These are phyloP conservation scores for Brachymystax lenok DNA, from an alignment of 2,797 vertebrate genomes.

Conservation along the genomic window DNA sequence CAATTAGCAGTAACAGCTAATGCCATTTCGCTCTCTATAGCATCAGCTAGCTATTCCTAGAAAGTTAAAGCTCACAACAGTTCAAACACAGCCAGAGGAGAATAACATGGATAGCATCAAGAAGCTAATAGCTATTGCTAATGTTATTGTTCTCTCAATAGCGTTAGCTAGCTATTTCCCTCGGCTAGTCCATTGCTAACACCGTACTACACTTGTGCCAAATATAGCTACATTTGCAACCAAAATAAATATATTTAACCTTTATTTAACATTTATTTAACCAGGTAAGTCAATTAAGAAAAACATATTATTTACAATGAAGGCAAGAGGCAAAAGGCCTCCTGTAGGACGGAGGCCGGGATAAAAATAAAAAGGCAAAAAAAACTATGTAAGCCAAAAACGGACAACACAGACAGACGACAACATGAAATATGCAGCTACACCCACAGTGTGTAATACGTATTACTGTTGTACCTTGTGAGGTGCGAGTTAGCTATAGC, in stretches of 20 bases:
- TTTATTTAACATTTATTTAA: no score
- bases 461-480: background rate
- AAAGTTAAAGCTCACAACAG: background rate
- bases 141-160: slow-evolving; percentile 71
- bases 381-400: background rate
- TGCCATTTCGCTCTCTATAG: slow-evolving; percentile 56
- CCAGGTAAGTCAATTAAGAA: no score
- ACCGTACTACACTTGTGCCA: slow-evolving; percentile 49
- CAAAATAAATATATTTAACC: no score
- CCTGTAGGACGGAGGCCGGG: no score
- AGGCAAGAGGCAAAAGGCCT: no score
- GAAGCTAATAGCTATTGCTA: slow-evolving; percentile 68
- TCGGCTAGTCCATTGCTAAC: background rate
- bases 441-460: background rate
- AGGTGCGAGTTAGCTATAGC: background rate
- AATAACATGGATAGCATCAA: slow-evolving; percentile 48
- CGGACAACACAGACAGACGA: no score
- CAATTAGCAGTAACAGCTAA: slow-evolving; percentile 68
- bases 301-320: no score
- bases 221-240: slow-evolving; percentile 12
- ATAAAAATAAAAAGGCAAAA: no score
- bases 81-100: slow-evolving; percentile 36
- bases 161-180: slow-evolving; percentile 47
- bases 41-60: slow-evolving; percentile 43
- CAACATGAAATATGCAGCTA: background rate